phyloP scores from a whole-genome alignment of 35 echinoderm and acorn worm genomes.

The Apostichopus japonicus region DNA sequence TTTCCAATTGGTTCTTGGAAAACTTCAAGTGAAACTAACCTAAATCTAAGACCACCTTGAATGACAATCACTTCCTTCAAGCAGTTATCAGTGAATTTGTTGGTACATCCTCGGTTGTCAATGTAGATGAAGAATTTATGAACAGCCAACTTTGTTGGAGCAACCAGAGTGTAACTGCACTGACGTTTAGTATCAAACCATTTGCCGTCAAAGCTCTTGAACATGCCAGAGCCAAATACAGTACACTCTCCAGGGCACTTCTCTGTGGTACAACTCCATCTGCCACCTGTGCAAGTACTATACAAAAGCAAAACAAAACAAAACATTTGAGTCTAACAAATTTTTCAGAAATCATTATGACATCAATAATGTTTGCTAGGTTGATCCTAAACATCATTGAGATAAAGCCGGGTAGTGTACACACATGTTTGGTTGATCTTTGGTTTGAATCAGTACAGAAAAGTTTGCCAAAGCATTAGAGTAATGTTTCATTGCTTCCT shows the following conservation, averaged over 20 bases:
- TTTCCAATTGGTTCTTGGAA: too few relatives aligned
- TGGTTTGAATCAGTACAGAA: not conserved
- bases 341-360: too few relatives aligned
- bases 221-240: conserved; percentile 28
- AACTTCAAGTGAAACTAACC: not conserved
- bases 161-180: conserved; percentile 19
- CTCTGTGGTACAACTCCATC: conserved; percentile 38
- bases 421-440: not conserved
- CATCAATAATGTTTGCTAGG: too few relatives aligned
- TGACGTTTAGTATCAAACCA: conserved; percentile 40
- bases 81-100: not conserved
- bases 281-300: conserved; percentile 35
- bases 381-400: too few relatives aligned
- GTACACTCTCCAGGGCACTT: conserved; percentile 44
- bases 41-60: not conserved
- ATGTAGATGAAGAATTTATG: conserved; percentile 31
- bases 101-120: conserved; percentile 44
- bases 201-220: conserved; percentile 31
- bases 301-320: not conserved
- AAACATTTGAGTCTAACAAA: not conserved
- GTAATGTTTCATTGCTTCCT: not conserved
- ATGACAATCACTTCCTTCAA: conserved; percentile 26
- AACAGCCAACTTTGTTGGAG: not conserved
- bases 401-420: not conserved
- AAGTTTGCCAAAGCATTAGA: not conserved